Conservation (phyloP, 1,140 invertebrate genomes). For the Cydia splendana region DNA sequence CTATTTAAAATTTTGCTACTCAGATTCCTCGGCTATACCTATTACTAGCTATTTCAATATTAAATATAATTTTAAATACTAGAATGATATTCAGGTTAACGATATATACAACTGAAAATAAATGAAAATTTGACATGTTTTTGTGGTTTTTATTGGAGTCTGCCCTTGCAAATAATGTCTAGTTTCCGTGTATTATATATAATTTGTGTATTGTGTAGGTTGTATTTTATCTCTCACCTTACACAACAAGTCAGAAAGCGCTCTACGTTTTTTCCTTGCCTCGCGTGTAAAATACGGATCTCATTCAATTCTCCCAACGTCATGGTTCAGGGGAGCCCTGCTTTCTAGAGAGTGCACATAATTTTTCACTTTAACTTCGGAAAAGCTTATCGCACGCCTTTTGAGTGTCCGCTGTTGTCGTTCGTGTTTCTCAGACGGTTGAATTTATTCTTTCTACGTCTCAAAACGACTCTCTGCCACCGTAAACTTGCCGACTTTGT, state of each 20-base stretch:
- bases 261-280: neutral
- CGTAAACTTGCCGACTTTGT: conserved; percentile 27
- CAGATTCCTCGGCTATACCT: too few relatives aligned
- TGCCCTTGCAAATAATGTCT: too few relatives aligned
- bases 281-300: neutral
- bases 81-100: too few relatives aligned
- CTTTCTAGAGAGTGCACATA: conserved; percentile 17
- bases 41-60: too few relatives aligned
- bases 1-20: too few relatives aligned
- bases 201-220: too few relatives aligned
- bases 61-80: too few relatives aligned
- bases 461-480: neutral
- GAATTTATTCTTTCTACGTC: conserved; percentile 21
- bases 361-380: conserved; percentile 27
- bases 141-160: too few relatives aligned
- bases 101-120: too few relatives aligned
- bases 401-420: neutral
- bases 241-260: neutral
- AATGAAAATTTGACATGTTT: too few relatives aligned
- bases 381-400: conserved; percentile 6
- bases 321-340: neutral
- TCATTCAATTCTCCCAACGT: conserved; percentile 7
- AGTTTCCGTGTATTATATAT: too few relatives aligned
- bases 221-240: too few relatives aligned
- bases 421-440: neutral